A percentile compares a stretch with the other conserved stretches of the same genome.
These are phyloP conservation scores for Scytalopus superciliaris DNA, from an alignment of 2,113 vertebrate species.

Conservation along the genomic window DNA sequence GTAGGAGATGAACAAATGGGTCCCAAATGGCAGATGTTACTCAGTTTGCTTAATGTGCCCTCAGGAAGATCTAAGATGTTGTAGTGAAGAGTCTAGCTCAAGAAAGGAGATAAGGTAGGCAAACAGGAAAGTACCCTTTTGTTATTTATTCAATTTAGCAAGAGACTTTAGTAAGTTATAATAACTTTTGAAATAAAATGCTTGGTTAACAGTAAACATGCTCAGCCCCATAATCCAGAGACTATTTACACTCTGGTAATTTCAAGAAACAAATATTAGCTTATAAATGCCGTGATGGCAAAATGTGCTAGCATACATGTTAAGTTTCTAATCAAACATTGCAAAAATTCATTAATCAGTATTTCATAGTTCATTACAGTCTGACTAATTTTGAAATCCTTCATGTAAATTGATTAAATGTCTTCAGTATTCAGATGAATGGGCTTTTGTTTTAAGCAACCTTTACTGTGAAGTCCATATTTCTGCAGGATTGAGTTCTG, in stretches of 20 bases:
- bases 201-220: not conserved
- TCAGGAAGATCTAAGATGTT: not conserved
- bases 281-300: constrained; percentile 51
- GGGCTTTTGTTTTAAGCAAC: constrained; percentile 82
- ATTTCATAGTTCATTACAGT: constrained; percentile 89
- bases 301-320: constrained; percentile 67
- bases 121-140: not conserved
- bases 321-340: constrained; percentile 84
- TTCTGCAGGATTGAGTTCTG: constrained; percentile 65
- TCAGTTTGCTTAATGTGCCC: not conserved
- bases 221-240: not conserved
- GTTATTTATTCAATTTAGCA: not conserved
- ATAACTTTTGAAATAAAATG: not conserved
- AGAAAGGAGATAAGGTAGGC: not conserved
- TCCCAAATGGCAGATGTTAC: not conserved
- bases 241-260: constrained; percentile 17
- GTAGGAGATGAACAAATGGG: not conserved
- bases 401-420: constrained; percentile 88
- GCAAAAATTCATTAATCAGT: constrained; percentile 85
- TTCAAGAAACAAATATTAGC: constrained; percentile 51
- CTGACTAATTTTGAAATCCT: constrained; percentile 87
- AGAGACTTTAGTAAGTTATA: not conserved
- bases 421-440: constrained; percentile 81
- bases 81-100: not conserved
- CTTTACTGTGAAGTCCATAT: constrained; percentile 73